Percentiles rank a stretch among this genome's conserved stretches.
Evolutionary conservation across 2,797 vertebrate genomes (phyloP).

Genomic region (Menidia menidia): DNA sequence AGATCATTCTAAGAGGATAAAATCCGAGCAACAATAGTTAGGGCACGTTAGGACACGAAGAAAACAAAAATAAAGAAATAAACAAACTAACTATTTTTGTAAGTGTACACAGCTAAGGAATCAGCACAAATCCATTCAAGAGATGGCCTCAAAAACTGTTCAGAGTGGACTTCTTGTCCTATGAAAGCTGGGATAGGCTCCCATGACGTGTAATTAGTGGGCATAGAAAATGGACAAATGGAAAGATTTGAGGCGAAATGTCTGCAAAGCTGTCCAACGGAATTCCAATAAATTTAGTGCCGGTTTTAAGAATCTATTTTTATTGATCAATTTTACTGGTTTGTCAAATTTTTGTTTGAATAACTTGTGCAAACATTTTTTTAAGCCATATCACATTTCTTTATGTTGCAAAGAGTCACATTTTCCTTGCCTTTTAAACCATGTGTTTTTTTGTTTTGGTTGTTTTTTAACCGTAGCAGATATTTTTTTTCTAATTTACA

Average conservation of each 20-base stretch:
- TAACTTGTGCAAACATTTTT: no score
- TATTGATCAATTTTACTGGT: no score
- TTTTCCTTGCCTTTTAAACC: no score
- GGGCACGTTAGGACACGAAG: constrained; percentile 1
- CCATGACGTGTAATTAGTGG: no score
- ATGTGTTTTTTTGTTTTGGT: no score
- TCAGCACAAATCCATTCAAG: constrained; percentile 24
- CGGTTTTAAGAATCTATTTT: background rate
- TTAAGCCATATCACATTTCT: no score
- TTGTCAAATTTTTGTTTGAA: no score
- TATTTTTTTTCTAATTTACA: no score
- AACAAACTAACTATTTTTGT: background rate
- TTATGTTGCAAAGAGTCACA: no score
- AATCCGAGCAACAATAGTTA: constrained; percentile 51
- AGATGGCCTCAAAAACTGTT: background rate
- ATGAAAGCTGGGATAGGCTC: no score
- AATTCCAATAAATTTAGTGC: background rate
- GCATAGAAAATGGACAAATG: background rate
- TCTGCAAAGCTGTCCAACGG: background rate
- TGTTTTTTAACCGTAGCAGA: no score
- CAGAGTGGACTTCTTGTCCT: background rate
- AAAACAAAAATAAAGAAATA: background rate
- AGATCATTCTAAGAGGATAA: constrained; percentile 64
- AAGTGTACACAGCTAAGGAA: background rate
- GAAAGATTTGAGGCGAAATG: background rate